Base-by-base conservation (phyloP, 2,797 vertebrate genomes). In the Rousettus madagascariensis region DNA sequence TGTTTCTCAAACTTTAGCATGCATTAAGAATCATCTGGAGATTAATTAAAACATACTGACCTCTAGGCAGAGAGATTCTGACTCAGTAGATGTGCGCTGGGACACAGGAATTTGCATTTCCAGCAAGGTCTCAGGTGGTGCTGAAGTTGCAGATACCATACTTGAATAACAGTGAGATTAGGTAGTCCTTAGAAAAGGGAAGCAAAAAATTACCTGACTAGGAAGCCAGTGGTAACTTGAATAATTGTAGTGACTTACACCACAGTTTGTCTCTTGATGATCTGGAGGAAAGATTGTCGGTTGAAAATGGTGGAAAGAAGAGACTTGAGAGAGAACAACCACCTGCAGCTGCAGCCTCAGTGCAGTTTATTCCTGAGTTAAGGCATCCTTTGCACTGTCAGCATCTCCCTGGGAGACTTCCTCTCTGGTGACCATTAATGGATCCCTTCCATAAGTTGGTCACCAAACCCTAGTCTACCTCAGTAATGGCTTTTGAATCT, bases 401-500 rank as follows among this genome's bases (percentile, higher is more conserved):
- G 1, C 19, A 24, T 30, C 33, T 46, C 22, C 9, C 8, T 80
- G 75, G 61, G 41, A 53, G 51, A 41, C 41, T 24, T 55, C 75
- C 1, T 8, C 59, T 91, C 41, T 61, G 46, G 30, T 30, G 13
- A 61, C 68, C 33, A 28, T 77, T 43, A 46, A 51, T 83, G 20
- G 24, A n/a, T 53, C 46, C 28, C n/a, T 86, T 91, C 53, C 20
- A 38, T 66, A 30, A 88, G 5, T 89, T 86, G 43, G 43, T 79
- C 61, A 86, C 13, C 20, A 90, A 51, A 55, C 90, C n/a, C 38
- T 84, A 75, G 36, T 65, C 30, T 74, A 28, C 79, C 66, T 85
- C 49, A 91, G 41, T 82, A 91, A 66, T 94, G 36, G 12, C 61
- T 91, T 94, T 86, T 43, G 57, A 68, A 17, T 95, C 69, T 91